phyloP scores from a whole-genome alignment of 2,113 vertebrate species.

The Otis tarda region DNA sequence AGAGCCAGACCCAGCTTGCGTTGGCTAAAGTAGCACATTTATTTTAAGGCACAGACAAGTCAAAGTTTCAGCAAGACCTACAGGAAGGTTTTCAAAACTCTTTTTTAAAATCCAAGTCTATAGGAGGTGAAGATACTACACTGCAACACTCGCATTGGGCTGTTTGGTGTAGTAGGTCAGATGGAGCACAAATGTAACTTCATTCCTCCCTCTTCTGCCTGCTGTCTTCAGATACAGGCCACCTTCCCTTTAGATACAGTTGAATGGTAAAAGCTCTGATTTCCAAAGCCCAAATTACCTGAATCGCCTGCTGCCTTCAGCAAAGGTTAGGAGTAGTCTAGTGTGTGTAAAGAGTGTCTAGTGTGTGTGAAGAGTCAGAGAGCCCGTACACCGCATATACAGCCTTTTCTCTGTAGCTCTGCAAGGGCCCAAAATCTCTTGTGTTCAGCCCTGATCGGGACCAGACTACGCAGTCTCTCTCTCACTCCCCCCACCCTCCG shows the following conservation, averaged over 20 bases:
- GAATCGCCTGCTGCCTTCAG: not conserved
- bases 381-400: accelerated
- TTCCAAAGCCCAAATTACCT: not conserved
- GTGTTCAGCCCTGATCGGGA: no score
- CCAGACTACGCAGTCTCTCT: no score
- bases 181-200: not conserved
- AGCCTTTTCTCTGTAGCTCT: not conserved
- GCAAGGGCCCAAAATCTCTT: not conserved
- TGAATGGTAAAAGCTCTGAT: not conserved
- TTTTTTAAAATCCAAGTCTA: not conserved
- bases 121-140: not conserved
- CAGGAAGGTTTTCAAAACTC: not conserved
- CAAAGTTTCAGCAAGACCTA: not conserved
- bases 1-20: not conserved
- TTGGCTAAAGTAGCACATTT: not conserved
- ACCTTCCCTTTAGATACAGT: not conserved
- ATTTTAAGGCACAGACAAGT: not conserved
- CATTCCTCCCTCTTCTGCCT: not conserved
- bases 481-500: no score
- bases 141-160: not conserved
- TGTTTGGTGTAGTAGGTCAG: slow-evolving; percentile 6
- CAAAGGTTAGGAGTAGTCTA: not conserved
- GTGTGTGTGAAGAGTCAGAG: not conserved
- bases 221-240: not conserved
- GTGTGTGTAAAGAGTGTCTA: accelerated